These are phyloP conservation scores for Brachylomia viminalis DNA, from an alignment of 2,888 invertebrate species.

Conservation along the genomic window DNA sequence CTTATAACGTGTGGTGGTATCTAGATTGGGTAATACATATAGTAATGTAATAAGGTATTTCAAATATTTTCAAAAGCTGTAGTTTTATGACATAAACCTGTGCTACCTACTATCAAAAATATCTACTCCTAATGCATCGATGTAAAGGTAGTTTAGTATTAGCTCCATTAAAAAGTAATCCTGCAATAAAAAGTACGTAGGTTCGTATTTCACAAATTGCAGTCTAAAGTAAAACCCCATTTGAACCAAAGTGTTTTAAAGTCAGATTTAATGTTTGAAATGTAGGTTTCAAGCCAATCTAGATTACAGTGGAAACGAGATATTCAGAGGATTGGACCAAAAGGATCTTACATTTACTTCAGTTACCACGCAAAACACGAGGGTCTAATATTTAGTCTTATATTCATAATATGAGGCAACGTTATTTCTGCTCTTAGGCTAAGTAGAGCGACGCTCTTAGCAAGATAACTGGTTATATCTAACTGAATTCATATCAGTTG, in stretches of 20 bases:
- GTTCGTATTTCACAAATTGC: slow-evolving; percentile 18
- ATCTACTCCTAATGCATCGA: not conserved
- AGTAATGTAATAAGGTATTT: not conserved
- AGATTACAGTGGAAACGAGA: slow-evolving; percentile 50
- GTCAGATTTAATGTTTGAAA: slow-evolving; percentile 44
- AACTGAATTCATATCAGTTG: not conserved
- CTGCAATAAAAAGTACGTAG: not conserved
- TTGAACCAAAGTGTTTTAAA: slow-evolving; percentile 47
- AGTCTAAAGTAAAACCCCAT: slow-evolving; percentile 31
- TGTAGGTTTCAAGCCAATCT: slow-evolving; percentile 48
- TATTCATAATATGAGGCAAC: not conserved
- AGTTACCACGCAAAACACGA: slow-evolving; percentile 19
- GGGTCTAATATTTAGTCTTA: slow-evolving; percentile 15
- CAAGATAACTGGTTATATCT: not conserved
- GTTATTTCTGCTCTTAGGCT: slow-evolving; percentile 6
- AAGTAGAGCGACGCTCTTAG: not conserved
- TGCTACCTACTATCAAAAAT: not conserved
- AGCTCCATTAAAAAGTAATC: not conserved
- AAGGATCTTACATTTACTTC: slow-evolving; percentile 25
- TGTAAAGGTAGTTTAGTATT: not conserved
- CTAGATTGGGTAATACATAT: not conserved
- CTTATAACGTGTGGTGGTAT: not conserved
- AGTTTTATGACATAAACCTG: too few relatives aligned
- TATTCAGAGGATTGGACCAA: slow-evolving; percentile 37
- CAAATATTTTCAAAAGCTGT: not conserved